phyloP scores from a whole-genome alignment of 2,888 invertebrate genomes.

The Microplitis manilae region DNA sequence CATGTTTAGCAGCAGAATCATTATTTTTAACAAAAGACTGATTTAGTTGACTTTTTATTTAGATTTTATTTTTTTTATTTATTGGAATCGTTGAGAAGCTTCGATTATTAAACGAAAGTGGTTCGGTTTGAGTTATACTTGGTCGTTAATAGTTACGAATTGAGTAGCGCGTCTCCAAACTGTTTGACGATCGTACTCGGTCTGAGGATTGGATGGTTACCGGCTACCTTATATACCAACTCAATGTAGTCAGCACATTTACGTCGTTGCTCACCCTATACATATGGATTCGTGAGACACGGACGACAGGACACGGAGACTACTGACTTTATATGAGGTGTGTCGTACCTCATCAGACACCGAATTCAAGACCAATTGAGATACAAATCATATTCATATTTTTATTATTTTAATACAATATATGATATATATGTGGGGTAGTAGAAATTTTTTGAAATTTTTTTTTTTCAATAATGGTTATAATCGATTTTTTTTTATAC shows the following conservation, averaged over 20 bases:
- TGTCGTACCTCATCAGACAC: neutral
- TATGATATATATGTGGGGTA: no score
- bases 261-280: constrained; percentile 62
- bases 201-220: constrained; percentile 67
- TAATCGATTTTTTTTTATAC: no score
- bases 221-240: constrained; percentile 68
- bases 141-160: neutral
- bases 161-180: constrained; percentile 57
- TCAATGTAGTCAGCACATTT: constrained; percentile 71
- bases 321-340: constrained; percentile 13
- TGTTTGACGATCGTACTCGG: constrained; percentile 66
- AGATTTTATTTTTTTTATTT: no score
- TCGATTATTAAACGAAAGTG: no score
- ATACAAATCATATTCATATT: neutral
- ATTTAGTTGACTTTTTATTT: no score
- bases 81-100: no score
- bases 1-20: neutral
- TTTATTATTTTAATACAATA: no score
- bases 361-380: neutral
- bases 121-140: constrained; percentile 9
- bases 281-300: constrained; percentile 62
- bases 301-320: constrained; percentile 41
- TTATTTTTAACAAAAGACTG: neutral
- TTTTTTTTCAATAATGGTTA: no score
- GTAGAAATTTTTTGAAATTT: no score